Conservation (phyloP, 1,140 invertebrate genomes). For the Drosophila bipectinata region DNA sequence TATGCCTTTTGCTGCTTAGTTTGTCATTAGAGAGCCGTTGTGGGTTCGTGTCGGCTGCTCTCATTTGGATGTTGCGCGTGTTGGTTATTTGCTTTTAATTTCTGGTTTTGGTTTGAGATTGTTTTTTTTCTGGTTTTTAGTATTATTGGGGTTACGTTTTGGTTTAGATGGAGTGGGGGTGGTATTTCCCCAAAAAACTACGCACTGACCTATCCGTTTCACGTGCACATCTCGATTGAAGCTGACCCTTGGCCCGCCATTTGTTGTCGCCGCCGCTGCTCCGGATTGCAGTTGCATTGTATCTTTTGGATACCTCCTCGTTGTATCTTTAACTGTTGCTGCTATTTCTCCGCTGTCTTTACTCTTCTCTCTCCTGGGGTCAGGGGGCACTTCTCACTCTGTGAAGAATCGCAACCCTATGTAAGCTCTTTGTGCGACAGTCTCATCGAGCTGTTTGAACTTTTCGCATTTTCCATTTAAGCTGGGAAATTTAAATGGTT, state of each 20-base stretch:
- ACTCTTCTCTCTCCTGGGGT: conserved; percentile 45
- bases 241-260: conserved; percentile 89
- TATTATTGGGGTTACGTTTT: conserved; percentile 50
- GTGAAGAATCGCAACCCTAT: conserved; percentile 47
- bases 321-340: conserved; percentile 17
- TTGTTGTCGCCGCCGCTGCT: conserved; percentile 42
- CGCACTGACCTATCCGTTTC: conserved; percentile 92
- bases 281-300: conserved; percentile 35
- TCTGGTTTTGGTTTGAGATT: conserved; percentile 32
- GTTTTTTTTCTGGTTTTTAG: background rate
- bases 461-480: conserved; percentile 46
- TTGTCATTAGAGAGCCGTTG: conserved; percentile 51
- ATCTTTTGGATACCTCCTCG: conserved; percentile 6
- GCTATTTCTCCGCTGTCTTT: conserved; percentile 29
- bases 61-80: conserved; percentile 37
- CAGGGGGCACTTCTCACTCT: conserved; percentile 23
- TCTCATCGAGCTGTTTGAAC: conserved; percentile 52
- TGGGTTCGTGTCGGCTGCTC: conserved; percentile 31
- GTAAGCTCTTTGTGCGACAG: conserved; percentile 46
- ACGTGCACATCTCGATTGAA: conserved; percentile 95
- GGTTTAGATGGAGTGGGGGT: conserved; percentile 5
- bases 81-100: conserved; percentile 52
- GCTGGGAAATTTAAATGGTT: conserved; percentile 33
- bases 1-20: conserved; percentile 33
- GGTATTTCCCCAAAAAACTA: conserved; percentile 21